A percentile compares a stretch with the other conserved stretches of the same genome.
These are phyloP conservation scores for Pseudois nayaur DNA, from an alignment of 2,113 vertebrate genomes.

Conservation along the genomic window DNA sequence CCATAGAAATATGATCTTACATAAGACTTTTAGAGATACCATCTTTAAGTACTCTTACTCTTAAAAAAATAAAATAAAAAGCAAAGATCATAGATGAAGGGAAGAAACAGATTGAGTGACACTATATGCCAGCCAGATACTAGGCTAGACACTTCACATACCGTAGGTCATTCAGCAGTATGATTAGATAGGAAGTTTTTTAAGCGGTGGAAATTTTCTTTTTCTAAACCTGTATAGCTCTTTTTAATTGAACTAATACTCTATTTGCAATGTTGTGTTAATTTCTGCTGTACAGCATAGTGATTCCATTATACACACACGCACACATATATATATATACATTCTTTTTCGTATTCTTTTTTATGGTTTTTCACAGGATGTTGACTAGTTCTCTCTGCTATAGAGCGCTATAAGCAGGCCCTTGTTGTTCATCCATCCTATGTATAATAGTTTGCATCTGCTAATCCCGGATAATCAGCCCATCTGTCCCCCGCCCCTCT, in stretches of 20 bases:
- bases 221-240: not conserved
- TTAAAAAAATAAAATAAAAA: not conserved
- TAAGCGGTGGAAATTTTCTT: not conserved
- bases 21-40: not conserved
- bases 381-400: not conserved
- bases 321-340: not conserved
- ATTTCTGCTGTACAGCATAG: not conserved
- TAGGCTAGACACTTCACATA: not conserved
- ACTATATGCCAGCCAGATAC: not conserved
- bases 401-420: not conserved
- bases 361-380: not conserved
- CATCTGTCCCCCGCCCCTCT: not conserved
- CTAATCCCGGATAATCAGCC: not conserved
- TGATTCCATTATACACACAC: not conserved
- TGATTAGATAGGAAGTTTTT: not conserved
- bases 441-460: not conserved
- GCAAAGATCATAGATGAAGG: not conserved
- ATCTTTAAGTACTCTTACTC: not conserved
- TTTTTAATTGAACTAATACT: not conserved
- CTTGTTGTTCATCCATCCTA: not conserved
- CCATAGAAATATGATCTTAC: not conserved
- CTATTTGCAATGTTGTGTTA: not conserved
- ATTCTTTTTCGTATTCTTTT: not conserved
- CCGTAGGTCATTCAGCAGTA: not conserved
- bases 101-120: not conserved